These are phyloP conservation scores for Scylla paramamosain DNA, from an alignment of 1,140 invertebrate species.

Conservation along the genomic window DNA sequence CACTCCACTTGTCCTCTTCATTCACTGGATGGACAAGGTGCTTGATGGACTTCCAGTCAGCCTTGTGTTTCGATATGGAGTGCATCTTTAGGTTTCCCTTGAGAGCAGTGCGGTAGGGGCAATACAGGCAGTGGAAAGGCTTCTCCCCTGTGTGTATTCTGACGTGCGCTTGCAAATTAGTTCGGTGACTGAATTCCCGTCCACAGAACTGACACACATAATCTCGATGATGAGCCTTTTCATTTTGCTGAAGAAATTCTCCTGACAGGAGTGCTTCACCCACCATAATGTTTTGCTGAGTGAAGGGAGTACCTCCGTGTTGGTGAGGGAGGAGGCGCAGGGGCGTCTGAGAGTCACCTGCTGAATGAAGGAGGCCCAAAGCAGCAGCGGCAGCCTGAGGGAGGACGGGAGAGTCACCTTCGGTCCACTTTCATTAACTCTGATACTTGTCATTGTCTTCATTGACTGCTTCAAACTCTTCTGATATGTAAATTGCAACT, in stretches of 20 bases:
- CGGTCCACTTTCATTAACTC: constrained; percentile 50
- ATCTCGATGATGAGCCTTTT: constrained; percentile 59
- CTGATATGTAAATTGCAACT: constrained; percentile 25
- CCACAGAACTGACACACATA: constrained; percentile 69
- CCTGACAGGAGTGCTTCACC: constrained; percentile 51
- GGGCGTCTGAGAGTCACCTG: constrained; percentile 58
- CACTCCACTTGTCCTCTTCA: constrained; percentile 53
- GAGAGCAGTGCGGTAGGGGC: constrained; percentile 71
- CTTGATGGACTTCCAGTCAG: constrained; percentile 72
- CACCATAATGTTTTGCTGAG: constrained; percentile 61
- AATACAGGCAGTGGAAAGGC: constrained; percentile 73
- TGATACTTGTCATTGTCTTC: constrained; percentile 51
- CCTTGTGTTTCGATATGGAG: constrained; percentile 68
- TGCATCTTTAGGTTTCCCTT: constrained; percentile 75
- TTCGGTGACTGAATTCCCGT: constrained; percentile 70
- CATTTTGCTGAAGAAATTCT: constrained; percentile 67
- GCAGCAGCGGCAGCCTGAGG: constrained; percentile 73
- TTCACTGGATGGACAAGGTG: constrained; percentile 61
- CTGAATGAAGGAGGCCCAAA: constrained; percentile 69
- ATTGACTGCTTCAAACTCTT: constrained; percentile 51
- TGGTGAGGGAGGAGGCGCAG: constrained; percentile 65
- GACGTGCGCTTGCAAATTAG: constrained; percentile 67
- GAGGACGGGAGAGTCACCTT: constrained; percentile 74
- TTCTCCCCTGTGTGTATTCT: constrained; percentile 73
- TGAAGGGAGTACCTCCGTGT: constrained; percentile 45